phyloP scores from a whole-genome alignment of 2,888 invertebrate species.

The Keiferia lycopersicella region DNA sequence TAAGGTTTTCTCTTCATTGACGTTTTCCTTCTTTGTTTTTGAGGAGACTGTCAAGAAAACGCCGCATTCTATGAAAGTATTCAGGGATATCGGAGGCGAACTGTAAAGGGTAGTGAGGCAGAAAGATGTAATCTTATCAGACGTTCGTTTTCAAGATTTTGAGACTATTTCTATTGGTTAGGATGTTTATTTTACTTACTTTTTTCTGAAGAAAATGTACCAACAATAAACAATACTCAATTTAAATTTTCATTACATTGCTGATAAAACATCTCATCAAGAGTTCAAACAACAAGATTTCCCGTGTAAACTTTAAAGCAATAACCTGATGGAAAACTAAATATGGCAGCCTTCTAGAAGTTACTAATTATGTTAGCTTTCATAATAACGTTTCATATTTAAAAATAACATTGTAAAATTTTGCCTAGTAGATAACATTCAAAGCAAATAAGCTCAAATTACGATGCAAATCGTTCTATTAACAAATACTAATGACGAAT shows the following conservation, averaged over 20 bases:
- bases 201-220: neutral
- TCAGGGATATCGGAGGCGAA: neutral
- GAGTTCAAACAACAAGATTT: too few relatives aligned
- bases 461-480: constrained; percentile 2
- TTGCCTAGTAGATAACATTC: too few relatives aligned
- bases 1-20: neutral
- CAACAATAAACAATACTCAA: neutral
- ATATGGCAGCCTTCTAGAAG: too few relatives aligned
- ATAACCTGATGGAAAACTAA: too few relatives aligned
- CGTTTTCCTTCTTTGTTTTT: neutral
- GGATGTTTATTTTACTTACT: neutral
- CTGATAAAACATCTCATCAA: too few relatives aligned
- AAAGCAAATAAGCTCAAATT: neutral
- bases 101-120: neutral
- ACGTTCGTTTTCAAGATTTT: constrained; percentile 8
- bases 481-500: constrained; percentile 16
- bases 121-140: neutral
- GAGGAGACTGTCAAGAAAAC: neutral
- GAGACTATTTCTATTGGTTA: constrained; percentile 4
- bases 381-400: too few relatives aligned
- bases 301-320: too few relatives aligned
- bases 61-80: neutral
- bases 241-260: neutral
- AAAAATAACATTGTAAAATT: too few relatives aligned
- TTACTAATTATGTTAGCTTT: too few relatives aligned